Conservation (phyloP, 2,113 vertebrate genomes). For the Cheirogaleus medius region DNA sequence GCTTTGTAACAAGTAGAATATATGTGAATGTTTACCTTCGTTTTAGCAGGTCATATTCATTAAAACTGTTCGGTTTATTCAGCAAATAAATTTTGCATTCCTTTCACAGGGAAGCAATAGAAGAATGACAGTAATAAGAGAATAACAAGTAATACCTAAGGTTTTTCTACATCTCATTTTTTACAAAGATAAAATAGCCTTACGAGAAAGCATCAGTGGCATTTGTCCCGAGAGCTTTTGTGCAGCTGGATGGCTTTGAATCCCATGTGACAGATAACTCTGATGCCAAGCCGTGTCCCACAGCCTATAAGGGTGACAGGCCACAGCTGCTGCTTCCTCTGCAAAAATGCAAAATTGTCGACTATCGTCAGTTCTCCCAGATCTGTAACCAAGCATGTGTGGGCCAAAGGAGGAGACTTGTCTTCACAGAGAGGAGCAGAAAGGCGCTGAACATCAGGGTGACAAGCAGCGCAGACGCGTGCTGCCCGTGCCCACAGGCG, state of each 20-base stretch:
- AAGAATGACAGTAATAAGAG: background rate
- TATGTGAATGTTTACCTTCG: background rate
- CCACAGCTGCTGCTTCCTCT: background rate
- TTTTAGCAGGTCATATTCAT: background rate
- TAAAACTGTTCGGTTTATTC: background rate
- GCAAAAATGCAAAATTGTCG: background rate
- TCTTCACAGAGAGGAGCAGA: background rate
- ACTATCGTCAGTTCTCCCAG: background rate
- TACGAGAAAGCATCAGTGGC: background rate
- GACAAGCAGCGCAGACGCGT: accelerated
- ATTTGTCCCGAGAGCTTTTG: background rate
- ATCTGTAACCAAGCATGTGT: background rate
- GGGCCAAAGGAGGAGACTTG: no score
- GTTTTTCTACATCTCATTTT: background rate
- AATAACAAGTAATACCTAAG: background rate
- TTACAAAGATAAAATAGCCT: background rate
- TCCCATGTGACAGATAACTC: no score
- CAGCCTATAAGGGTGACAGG: background rate
- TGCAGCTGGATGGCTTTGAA: background rate
- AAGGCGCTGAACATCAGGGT: accelerated
- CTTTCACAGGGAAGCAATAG: background rate
- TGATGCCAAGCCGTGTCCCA: background rate
- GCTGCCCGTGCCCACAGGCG: accelerated
- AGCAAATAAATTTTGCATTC: background rate
- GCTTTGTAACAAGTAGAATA: background rate